Base-by-base conservation (phyloP, 2,888 invertebrate species). In the Sarcophaga variegata region DNA sequence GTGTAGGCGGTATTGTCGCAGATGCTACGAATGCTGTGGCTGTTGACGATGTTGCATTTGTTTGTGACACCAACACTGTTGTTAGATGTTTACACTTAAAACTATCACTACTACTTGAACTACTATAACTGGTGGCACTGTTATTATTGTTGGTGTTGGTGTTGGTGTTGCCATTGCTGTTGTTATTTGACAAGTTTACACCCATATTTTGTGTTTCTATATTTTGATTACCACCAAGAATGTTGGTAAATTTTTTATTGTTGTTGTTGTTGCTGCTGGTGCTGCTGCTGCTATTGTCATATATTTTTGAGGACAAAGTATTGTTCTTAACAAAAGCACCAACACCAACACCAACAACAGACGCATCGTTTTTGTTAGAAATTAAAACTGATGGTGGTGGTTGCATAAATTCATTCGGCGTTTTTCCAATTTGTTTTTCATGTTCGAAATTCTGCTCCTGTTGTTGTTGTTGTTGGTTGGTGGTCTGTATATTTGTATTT, bases 321-420 rank as follows among this genome's bases (percentile, higher is more conserved):
- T 86, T 87, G 69, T 83, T 83, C 66, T 83, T 80, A 14, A 83
- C 74, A 59, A 63, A 0, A 17, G 54, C 17, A 54, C 1, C 17
- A 54, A 49, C 49, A 49, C 12, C 49, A 49, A 14, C 49, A 49
- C 12, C 14, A 49, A 14, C 49, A 49, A 4, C 54, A 14, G 54
- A 37, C 1, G 1, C 71, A 64, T 47, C 78, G 71, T 87, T 87
- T 85, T 82, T 87, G 66, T 79, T 85, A 60, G 87, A 87, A 87
- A 79, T 87, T 82, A 84, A 72, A 86, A 37, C 37, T 10, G 59
- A 63, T 20, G 20, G 20, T 78, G 84, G 70, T 49, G 76, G 80
- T 86, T 88, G 89, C 88, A 88, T 89, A 89, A 90, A 90, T 90
- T 89, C 90, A 90, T 89, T 91, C 92, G 89, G 90, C 90, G 91